A percentile compares a stretch with the other conserved stretches of the same genome.
phyloP scores from a whole-genome alignment of 2,888 invertebrate genomes.

The Mechanitis mazaeus region DNA sequence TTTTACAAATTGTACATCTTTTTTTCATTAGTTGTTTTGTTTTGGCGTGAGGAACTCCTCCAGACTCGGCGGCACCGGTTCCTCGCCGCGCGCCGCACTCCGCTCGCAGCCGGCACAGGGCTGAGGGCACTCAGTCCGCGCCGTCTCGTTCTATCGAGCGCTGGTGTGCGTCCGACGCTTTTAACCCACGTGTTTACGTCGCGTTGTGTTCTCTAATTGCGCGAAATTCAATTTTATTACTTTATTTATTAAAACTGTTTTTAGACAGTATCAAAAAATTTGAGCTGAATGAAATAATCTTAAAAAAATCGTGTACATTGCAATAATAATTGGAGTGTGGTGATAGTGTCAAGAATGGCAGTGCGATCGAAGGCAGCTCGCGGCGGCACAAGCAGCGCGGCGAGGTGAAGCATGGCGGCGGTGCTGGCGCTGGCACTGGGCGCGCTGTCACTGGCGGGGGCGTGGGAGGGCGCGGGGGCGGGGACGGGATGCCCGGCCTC shows the following conservation, averaged over 20 bases:
- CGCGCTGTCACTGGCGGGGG: constrained; percentile 32
- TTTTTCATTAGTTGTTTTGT: constrained; percentile 6
- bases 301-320: no score
- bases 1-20: constrained; percentile 1
- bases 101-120: constrained; percentile 33
- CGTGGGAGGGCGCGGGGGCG: constrained; percentile 27
- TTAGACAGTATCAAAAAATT: no score
- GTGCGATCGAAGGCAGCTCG: constrained; percentile 14
- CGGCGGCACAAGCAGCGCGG: constrained; percentile 64
- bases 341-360: constrained; percentile 5
- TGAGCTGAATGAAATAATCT: no score
- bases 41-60: constrained; percentile 17
- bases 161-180: constrained; percentile 48
- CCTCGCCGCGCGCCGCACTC: constrained; percentile 15
- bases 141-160: constrained; percentile 47
- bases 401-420: constrained; percentile 38
- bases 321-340: not conserved
- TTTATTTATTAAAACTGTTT: no score
- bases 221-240: no score
- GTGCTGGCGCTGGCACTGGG: constrained; percentile 32
- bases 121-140: constrained; percentile 22
- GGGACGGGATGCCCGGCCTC: constrained; percentile 30
- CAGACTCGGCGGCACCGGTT: constrained; percentile 32
- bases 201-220: no score
- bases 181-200: constrained; percentile 48